These are phyloP conservation scores for Coreoperca whiteheadi DNA, from an alignment of 2,113 vertebrate genomes.

Conservation along the genomic window DNA sequence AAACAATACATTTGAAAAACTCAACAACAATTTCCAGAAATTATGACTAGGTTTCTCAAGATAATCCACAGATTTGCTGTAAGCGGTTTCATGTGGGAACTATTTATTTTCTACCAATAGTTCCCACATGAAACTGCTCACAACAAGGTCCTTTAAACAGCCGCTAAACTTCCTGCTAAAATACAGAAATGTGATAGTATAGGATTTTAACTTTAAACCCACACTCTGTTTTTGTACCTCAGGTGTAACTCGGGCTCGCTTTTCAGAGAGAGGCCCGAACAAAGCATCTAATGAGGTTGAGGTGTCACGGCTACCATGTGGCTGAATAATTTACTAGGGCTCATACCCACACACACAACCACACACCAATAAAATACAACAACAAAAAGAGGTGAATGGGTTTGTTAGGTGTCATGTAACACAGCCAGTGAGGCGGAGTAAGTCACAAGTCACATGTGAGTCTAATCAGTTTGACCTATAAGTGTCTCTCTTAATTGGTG, in stretches of 20 bases:
- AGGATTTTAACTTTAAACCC: neutral
- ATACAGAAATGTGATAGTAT: neutral
- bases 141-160: too few relatives aligned
- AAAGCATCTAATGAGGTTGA: constrained; percentile 21
- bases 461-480: neutral
- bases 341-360: constrained; percentile 27
- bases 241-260: constrained; percentile 23
- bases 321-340: constrained; percentile 60
- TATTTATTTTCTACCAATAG: too few relatives aligned
- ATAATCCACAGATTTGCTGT: too few relatives aligned
- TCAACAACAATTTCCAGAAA: too few relatives aligned
- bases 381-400: constrained; percentile 7
- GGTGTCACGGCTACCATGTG: constrained; percentile 30
- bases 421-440: neutral
- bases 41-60: too few relatives aligned
- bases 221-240: neutral
- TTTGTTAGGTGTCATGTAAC: constrained; percentile 1
- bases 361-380: neutral
- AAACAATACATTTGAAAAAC: too few relatives aligned
- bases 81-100: too few relatives aligned
- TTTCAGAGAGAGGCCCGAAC: constrained; percentile 20
- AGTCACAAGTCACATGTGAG: neutral
- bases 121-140: too few relatives aligned
- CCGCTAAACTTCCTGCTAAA: too few relatives aligned
- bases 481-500: neutral